Conservation (phyloP, 2,888 invertebrate species). For the Temnothorax ravouxi region DNA sequence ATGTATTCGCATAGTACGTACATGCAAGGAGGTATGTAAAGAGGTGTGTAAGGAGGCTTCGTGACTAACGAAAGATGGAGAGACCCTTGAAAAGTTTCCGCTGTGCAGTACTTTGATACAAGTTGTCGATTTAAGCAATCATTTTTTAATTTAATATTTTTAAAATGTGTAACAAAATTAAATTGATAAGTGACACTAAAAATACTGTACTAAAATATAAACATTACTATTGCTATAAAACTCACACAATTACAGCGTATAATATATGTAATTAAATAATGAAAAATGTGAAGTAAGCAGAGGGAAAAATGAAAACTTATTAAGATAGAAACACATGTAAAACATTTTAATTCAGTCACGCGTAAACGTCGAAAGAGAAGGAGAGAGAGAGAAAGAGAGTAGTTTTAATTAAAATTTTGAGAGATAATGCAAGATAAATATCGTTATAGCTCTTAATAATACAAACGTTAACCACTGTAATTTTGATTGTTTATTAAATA, state of each 20-base stretch:
- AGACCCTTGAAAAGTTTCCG: constrained; percentile 9
- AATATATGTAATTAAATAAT: not conserved
- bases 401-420: constrained; percentile 31
- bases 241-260: not conserved
- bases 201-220: not conserved
- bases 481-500: not conserved
- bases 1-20: not conserved
- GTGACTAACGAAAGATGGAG: constrained; percentile 11
- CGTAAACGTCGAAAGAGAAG: not conserved
- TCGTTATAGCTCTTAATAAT: not conserved
- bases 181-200: not conserved
- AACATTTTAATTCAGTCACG: not conserved
- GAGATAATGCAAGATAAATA: constrained; percentile 34
- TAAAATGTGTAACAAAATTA: not conserved
- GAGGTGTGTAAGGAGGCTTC: not conserved
- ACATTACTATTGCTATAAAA: not conserved
- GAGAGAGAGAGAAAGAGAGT: not conserved
- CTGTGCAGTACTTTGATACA: not conserved
- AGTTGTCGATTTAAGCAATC: constrained; percentile 3
- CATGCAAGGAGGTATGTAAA: not conserved
- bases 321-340: not conserved
- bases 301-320: not conserved
- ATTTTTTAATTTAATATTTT: not conserved
- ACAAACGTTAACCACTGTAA: not conserved
- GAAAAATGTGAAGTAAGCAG: not conserved